phyloP scores from a whole-genome alignment of 2,113 vertebrate genomes.

The Pteruthius melanotis region DNA sequence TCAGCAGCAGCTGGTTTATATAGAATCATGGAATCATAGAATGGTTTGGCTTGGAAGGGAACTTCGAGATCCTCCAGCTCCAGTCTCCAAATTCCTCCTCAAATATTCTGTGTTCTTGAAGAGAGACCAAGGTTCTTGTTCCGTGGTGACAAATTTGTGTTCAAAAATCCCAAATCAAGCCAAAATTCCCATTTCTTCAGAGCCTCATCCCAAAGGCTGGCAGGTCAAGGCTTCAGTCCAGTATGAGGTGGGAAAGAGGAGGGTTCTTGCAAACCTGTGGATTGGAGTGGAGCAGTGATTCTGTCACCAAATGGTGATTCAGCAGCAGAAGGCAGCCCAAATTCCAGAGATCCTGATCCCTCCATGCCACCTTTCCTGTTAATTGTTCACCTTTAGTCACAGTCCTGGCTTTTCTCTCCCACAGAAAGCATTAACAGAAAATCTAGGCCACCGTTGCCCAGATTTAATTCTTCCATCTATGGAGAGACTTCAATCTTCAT shows the following conservation, averaged over 20 bases:
- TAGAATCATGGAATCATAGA: not conserved
- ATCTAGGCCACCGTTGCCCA: not conserved
- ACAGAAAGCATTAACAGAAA: not conserved
- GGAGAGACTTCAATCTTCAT: constrained; percentile 17
- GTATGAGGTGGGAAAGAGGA: not conserved
- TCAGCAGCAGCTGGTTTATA: not conserved
- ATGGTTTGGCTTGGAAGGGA: not conserved
- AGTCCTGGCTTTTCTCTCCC: not conserved
- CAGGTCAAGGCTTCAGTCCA: not conserved
- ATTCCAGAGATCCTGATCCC: not conserved
- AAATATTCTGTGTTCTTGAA: not conserved
- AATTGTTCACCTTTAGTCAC: not conserved
- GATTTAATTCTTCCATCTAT: not conserved
- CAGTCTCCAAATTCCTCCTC: not conserved
- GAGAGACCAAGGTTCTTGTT: not conserved
- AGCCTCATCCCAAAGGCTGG: not conserved
- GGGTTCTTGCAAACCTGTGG: not conserved
- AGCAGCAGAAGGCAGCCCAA: not conserved
- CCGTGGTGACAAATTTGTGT: not conserved
- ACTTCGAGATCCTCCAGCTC: not conserved
- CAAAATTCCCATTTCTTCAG: not conserved
- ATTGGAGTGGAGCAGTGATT: not conserved
- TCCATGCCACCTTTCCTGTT: not conserved
- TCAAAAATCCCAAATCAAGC: not conserved
- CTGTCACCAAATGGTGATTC: not conserved